These are phyloP conservation scores for Abrostola tripartita DNA, from an alignment of 2,888 invertebrate genomes.

Conservation along the genomic window DNA sequence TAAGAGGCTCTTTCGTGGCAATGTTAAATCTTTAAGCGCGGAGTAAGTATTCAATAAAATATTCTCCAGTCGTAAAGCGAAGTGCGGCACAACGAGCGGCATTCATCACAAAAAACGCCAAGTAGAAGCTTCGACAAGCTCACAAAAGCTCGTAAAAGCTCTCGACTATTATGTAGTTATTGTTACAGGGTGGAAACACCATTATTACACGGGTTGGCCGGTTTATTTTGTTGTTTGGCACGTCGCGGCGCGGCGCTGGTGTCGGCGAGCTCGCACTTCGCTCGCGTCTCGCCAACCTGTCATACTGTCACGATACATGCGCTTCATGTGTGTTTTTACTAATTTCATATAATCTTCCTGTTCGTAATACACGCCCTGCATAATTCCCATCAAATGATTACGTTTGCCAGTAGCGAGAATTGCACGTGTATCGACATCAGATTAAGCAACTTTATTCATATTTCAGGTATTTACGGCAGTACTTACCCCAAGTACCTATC, in stretches of 20 bases:
- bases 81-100: conserved; percentile 71
- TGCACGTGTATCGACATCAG: conserved; percentile 25
- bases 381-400: conserved; percentile 6
- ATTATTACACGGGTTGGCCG: conserved; percentile 83
- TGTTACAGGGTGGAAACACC: conserved; percentile 88
- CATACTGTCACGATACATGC: conserved; percentile 39
- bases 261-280: conserved; percentile 48
- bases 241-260: conserved; percentile 67
- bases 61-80: conserved; percentile 75
- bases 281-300: conserved; percentile 34
- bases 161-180: conserved; percentile 88
- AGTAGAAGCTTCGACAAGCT: conserved; percentile 86
- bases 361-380: background rate
- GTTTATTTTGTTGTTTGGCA: conserved; percentile 84
- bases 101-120: conserved; percentile 83
- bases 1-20: conserved; percentile 65
- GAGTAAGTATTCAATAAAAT: conserved; percentile 86
- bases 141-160: conserved; percentile 88
- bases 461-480: conserved; percentile 24
- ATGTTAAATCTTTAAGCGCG: conserved; percentile 69
- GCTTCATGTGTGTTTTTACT: conserved; percentile 26
- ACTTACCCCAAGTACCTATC: conserved; percentile 29
- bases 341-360: conserved; percentile 13
- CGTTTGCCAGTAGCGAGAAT: background rate
- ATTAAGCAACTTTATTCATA: conserved; percentile 16